Conservation (phyloP, 2,797 vertebrate genomes). For the Orestias chungarensis region DNA sequence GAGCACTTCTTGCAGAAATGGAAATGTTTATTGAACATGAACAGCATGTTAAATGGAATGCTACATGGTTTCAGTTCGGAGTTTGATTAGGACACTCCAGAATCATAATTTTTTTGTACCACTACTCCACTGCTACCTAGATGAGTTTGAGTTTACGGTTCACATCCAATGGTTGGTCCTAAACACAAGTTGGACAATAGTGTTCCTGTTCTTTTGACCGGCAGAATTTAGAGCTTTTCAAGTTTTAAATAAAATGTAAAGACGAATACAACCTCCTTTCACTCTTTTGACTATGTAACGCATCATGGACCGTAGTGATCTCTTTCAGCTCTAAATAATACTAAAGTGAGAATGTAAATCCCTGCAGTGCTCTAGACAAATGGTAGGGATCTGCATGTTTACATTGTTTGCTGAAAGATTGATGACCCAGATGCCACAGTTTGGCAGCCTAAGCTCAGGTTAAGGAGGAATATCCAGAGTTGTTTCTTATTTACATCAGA, state of each 20-base stretch:
- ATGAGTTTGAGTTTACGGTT: too few relatives aligned
- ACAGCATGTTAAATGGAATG: neutral
- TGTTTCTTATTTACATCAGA: constrained; percentile 54
- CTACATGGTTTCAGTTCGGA: neutral
- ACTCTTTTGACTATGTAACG: neutral
- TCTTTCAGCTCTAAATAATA: constrained; percentile 37
- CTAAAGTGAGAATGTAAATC: constrained; percentile 43
- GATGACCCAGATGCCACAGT: constrained; percentile 47
- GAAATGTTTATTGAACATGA: neutral
- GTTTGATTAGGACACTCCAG: neutral
- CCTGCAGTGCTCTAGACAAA: constrained; percentile 36
- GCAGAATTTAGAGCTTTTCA: neutral
- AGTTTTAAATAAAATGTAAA: neutral
- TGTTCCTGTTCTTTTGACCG: neutral
- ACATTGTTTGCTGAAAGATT: constrained; percentile 50
- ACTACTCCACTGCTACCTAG: too few relatives aligned
- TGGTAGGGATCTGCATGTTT: constrained; percentile 60
- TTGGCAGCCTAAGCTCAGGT: constrained; percentile 34
- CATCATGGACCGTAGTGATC: constrained; percentile 14
- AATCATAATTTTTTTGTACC: neutral
- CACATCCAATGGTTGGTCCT: too few relatives aligned
- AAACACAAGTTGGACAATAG: too few relatives aligned
- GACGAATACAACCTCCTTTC: neutral
- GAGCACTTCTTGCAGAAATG: too few relatives aligned
- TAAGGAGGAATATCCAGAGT: constrained; percentile 37